A percentile compares a stretch with the other conserved stretches of the same genome.
Evolutionary conservation across 2,113 vertebrate species (phyloP).

Genomic region (Rhegmatorhina hoffmannsi): DNA sequence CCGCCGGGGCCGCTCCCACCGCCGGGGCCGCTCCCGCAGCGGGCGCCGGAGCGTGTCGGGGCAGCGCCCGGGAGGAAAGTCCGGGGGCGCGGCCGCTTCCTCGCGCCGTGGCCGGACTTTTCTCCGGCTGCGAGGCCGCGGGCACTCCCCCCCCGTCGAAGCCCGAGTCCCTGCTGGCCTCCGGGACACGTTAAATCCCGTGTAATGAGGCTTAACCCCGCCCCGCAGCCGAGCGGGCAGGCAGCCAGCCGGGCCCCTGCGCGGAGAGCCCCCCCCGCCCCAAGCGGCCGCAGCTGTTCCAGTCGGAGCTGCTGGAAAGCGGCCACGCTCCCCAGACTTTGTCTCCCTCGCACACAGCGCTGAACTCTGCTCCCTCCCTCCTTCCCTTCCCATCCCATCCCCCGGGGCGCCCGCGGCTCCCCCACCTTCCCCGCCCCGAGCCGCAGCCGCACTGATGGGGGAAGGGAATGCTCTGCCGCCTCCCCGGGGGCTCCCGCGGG

Average conservation of each 20-base stretch:
- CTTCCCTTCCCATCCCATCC: not conserved
- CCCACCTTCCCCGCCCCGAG: not conserved
- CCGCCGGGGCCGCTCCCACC: too few species aligned
- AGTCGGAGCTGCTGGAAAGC: constrained; percentile 31
- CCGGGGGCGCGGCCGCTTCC: not conserved
- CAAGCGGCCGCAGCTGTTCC: constrained; percentile 29
- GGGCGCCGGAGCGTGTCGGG: too few species aligned
- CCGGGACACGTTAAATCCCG: constrained; percentile 39
- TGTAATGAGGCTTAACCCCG: constrained; percentile 55
- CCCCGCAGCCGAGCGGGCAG: constrained; percentile 35
- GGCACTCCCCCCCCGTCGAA: not conserved
- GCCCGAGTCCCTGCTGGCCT: not conserved
- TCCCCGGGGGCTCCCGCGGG: not conserved
- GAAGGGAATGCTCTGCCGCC: not conserved
- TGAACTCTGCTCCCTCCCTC: not conserved
- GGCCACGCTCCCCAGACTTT: constrained; percentile 24
- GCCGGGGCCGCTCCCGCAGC: too few species aligned
- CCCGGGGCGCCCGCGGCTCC: not conserved
- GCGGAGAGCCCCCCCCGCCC: not conserved
- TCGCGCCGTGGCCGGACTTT: not conserved
- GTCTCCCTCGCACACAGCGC: not conserved
- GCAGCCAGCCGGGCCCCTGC: constrained; percentile 39
- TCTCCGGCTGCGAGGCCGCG: not conserved
- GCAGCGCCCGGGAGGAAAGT: not conserved
- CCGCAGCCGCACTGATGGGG: not conserved